Base-by-base conservation (phyloP, 2,888 invertebrate species). In the Autographa gamma region DNA sequence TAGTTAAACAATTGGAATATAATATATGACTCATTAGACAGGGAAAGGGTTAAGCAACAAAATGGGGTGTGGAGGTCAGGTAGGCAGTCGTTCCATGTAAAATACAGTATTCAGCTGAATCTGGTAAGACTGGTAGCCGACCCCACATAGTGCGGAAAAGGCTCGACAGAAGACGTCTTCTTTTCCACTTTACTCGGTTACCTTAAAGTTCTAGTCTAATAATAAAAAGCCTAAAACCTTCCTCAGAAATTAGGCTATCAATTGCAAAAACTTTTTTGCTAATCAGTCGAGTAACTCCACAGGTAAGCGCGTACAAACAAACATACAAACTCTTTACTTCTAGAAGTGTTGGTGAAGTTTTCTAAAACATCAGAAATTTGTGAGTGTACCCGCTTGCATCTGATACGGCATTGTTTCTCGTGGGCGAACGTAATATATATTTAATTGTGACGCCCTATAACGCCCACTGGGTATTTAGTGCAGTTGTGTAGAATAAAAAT, bases 371-470 rank as follows among this genome's bases (percentile, higher is more conserved):
- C 5, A 63, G 68, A 68, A 56, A 52, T 63, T 63, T 63, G 41
- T 2, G 14, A 14, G 52, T 61, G 61, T 64, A 66, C 69, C 63
- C 66, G 63, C 69, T 63, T 56, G 52, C 74, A 82, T 80, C 82
- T 71, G 83, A 84, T 84, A 83, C 61, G 38, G 79, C 76, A 85
- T 86, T 85, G 89, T 87, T 83, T 78, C 80, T 69, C 48, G 88
- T 89, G 87, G 90, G 90, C 86, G 89, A 77, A 82, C 76, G 89
- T 91, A 90, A 91, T 90, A 90, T 91, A 91, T 91, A 89, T 92
- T 92, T 93, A 92, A 93, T 93, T 93, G 92, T 92, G 86, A 92
- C 92, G 91, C 92, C 91, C 90, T 79, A 71, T 60, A 79, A 88
- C 92, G 89, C 92, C 93, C 90, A 90, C 88, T 79, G 82, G 79